Conservation (phyloP, 2,888 invertebrate species). For the Rhaphigaster nebulosa region DNA sequence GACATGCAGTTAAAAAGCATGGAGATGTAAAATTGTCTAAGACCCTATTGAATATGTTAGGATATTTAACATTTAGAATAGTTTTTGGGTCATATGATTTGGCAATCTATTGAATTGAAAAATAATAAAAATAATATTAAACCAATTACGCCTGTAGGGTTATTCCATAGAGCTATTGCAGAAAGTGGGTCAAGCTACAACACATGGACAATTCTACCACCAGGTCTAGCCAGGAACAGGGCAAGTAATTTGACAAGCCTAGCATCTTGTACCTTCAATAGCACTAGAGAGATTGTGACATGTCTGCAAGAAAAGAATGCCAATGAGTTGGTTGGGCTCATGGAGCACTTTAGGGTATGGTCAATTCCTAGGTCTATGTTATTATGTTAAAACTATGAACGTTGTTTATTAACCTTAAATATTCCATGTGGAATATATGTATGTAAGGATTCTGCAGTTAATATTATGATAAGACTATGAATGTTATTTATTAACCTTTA, state of each 20-base stretch:
- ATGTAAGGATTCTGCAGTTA: too few relatives aligned
- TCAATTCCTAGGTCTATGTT: too few relatives aligned
- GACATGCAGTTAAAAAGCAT: not conserved
- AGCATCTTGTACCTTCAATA: not conserved
- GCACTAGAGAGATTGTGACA: not conserved
- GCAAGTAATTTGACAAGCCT: not conserved
- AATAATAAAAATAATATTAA: not conserved
- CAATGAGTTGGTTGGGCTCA: not conserved
- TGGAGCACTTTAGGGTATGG: conserved; percentile 44
- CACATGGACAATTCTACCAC: not conserved
- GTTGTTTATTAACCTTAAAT: not conserved
- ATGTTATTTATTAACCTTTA: too few relatives aligned
- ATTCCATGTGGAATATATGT: too few relatives aligned
- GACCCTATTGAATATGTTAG: not conserved
- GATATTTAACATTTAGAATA: not conserved
- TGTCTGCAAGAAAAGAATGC: conserved; percentile 39
- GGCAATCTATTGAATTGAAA: not conserved
- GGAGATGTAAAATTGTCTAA: not conserved
- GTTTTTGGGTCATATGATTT: not conserved
- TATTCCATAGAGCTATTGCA: conserved; percentile 54
- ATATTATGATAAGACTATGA: too few relatives aligned
- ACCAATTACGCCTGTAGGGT: not conserved
- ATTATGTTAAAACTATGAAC: too few relatives aligned
- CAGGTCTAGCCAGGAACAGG: not conserved
- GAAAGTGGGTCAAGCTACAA: conserved; percentile 55